Evolutionary conservation across 2,888 invertebrate genomes (phyloP).

Genomic region (Luffia ferchaultella): DNA sequence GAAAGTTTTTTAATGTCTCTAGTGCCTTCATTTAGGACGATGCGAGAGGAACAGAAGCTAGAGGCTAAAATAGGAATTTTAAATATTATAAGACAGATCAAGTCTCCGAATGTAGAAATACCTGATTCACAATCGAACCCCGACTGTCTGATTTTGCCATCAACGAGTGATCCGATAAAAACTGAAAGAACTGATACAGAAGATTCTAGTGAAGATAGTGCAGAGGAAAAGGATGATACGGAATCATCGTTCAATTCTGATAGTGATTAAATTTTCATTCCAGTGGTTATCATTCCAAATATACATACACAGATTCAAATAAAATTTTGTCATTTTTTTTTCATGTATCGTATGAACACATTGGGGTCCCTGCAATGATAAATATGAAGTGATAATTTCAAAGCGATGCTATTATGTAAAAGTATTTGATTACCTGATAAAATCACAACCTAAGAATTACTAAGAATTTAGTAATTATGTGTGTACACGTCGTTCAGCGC

Average conservation of each 20-base stretch:
- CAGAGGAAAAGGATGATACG: neutral
- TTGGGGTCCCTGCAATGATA: too few relatives aligned
- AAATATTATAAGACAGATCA: constrained; percentile 22
- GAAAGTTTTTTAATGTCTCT: constrained; percentile 29
- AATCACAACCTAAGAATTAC: too few relatives aligned
- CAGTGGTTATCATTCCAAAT: too few relatives aligned
- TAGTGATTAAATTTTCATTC: too few relatives aligned
- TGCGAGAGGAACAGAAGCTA: constrained; percentile 28
- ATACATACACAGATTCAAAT: too few relatives aligned
- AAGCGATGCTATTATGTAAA: too few relatives aligned
- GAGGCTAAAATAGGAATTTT: constrained; percentile 29
- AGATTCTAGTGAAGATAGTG: neutral
- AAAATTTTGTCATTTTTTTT: too few relatives aligned
- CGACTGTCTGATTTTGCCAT: neutral
- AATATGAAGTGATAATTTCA: too few relatives aligned
- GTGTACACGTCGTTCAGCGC: too few relatives aligned
- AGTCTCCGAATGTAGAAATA: neutral
- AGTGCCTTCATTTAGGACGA: constrained; percentile 27
- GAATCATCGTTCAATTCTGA: neutral
- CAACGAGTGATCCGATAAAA: neutral
- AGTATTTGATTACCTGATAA: too few relatives aligned
- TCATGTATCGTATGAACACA: too few relatives aligned
- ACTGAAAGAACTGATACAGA: neutral
- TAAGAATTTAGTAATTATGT: too few relatives aligned
- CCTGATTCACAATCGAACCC: neutral